A percentile compares a stretch with the other conserved stretches of the same genome.
Conservation (phyloP, 2,113 vertebrate genomes). For the Misgurnus mizolepis region DNA sequence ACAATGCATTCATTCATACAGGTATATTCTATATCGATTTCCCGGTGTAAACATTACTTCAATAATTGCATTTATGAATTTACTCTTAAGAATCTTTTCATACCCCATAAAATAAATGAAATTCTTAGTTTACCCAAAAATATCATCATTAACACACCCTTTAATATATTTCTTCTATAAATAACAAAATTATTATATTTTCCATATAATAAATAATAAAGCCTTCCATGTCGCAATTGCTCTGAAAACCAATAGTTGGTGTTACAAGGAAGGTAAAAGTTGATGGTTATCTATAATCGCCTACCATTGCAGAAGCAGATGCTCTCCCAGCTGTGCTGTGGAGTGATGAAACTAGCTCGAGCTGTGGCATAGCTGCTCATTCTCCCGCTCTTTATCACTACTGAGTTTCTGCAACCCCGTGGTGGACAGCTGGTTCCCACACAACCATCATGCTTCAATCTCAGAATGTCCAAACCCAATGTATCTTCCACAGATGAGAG, state of each 20-base stretch:
- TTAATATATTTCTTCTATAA: too few relatives aligned
- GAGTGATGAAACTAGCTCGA: conserved; percentile 87
- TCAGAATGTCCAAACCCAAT: conserved; percentile 79
- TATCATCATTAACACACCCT: too few relatives aligned
- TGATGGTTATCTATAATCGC: conserved; percentile 15
- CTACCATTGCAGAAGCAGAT: conserved; percentile 90
- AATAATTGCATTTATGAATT: too few relatives aligned
- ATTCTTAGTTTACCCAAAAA: too few relatives aligned
- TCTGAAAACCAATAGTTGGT: too few relatives aligned
- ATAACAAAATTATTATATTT: too few relatives aligned
- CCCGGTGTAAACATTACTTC: too few relatives aligned
- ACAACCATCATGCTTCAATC: conserved; percentile 80
- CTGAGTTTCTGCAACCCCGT: conserved; percentile 81
- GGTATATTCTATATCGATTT: neutral
- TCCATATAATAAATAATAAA: too few relatives aligned
- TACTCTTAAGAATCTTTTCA: too few relatives aligned
- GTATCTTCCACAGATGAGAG: conserved; percentile 79
- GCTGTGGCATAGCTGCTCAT: conserved; percentile 85
- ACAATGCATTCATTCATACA: neutral
- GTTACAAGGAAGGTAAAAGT: neutral
- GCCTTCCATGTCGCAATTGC: too few relatives aligned
- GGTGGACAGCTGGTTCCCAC: conserved; percentile 76
- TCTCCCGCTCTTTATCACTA: conserved; percentile 77
- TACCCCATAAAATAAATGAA: too few relatives aligned
- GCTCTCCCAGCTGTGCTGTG: conserved; percentile 82